Base-by-base conservation (phyloP, 2,797 vertebrate genomes). In the Sarcoramphus papa region DNA sequence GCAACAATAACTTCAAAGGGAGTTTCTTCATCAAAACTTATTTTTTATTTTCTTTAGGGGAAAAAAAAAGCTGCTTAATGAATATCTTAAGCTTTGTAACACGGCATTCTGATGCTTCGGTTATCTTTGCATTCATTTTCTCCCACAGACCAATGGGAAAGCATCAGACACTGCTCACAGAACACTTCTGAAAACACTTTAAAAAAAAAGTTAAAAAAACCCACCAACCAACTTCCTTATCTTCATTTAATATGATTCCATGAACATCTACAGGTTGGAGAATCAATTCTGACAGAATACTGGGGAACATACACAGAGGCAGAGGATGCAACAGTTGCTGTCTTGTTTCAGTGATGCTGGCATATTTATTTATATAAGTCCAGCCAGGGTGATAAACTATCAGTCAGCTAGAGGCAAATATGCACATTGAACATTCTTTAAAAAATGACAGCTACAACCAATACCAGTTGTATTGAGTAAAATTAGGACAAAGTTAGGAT, bases 91-190 rank as follows among this genome's bases (percentile, higher is more conserved):
- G 18, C 8, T 43, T 59, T 28, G 2, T 10, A 25, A n/a, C 1
- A 1, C 2, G 2, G 2, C 7, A 27, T 76, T 89, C 4, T 80
- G 19, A 56, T 40, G 15, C 24, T 69, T 69, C 1, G 1, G 9
- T 12, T 67, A 28, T 19, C 27, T 78, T 82, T 51, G 28, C 13
- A 30, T 69, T 72, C 16, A 43, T 67, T 60, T 82, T 60, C 59
- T 73, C 20, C 23, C 27, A 72, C 21, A 68, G 43, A 41, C 17
- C 31, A 54, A 33, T 33, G 14, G 50, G 22, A 76, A 77, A 65
- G 10, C 70, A 76, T 70, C 25, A 92, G 25, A 40, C 3, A 45
- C 9, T n/a, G 6, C 21, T 53, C 23, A 68, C 22, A 76, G 40
- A 35, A 40, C 17, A 8, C 6, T 64, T 50, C n/a, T 50, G 74